Evolutionary conservation across 1,140 invertebrate genomes (phyloP), one percentile per base, ranked within the genome.

Genomic region (Limonius californicus): DNA sequence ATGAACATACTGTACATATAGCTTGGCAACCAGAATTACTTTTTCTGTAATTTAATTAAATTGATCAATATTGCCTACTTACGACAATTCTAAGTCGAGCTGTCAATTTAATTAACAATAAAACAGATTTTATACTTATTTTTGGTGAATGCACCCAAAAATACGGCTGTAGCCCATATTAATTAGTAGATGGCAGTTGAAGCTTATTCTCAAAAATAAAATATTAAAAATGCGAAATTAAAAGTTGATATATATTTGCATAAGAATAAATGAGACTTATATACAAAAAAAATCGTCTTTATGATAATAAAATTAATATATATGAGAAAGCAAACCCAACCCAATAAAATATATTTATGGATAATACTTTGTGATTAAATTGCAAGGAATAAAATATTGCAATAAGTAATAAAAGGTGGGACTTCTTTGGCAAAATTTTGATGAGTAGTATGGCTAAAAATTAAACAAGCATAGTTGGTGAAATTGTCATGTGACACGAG

Each of bases 191-290:
- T n/a, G n/a, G n/a, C n/a, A n/a, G n/a, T n/a, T n/a, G n/a, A n/a
- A n/a, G n/a, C n/a, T n/a, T n/a, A n/a, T n/a, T n/a, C n/a, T n/a
- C n/a, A n/a, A n/a, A n/a, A n/a, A n/a, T n/a, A n/a, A n/a, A n/a
- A n/a, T n/a, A n/a, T n/a, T n/a, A n/a, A n/a, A n/a, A n/a, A n/a
- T n/a, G n/a, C n/a, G n/a, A n/a, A n/a, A 4, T 50, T 50, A 21
- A 50, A 50, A 50, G 35, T 18, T 50, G n/a, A n/a, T 50, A 50
- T 50, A 50, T 50, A 50, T 19, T 50, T 19, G 45, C 45, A 50
- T 50, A 18, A 50, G 35, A 39, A 39, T 39, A 50, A 7, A 50
- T 50, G 20, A 50, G 6, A 18, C 45, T 50, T 50, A 50, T 21
- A 21, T 50, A 50, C 14, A 21, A 19, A 50, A 18, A 7, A 4